Evolutionary conservation across 2,888 invertebrate genomes (phyloP).

Genomic region (Syrphus vitripennis): DNA sequence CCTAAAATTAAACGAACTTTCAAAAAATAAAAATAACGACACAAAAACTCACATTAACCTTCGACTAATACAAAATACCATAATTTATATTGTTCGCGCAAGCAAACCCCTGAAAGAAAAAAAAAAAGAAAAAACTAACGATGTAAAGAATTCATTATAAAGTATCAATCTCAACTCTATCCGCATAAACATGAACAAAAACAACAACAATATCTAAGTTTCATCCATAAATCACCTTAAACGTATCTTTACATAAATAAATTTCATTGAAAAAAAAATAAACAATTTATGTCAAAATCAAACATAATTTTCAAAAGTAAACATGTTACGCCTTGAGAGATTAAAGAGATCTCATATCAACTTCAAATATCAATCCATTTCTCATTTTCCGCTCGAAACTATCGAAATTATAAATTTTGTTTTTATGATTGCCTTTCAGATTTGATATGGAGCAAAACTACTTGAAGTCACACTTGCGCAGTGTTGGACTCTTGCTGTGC

Average conservation of each 20-base stretch:
- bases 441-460: constrained; percentile 51
- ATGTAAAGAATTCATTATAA: neutral
- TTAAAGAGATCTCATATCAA: constrained; percentile 33
- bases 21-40: neutral
- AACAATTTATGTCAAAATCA: constrained; percentile 61
- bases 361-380: constrained; percentile 55
- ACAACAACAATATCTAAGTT: neutral
- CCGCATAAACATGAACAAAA: neutral
- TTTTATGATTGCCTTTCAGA: constrained; percentile 35
- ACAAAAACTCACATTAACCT: neutral
- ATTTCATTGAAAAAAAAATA: too few relatives aligned
- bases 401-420: constrained; percentile 33
- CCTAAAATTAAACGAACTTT: neutral
- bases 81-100: neutral
- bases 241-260: neutral
- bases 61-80: neutral
- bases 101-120: neutral
- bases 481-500: constrained; percentile 32
- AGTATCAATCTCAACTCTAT: neutral
- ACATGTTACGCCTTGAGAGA: constrained; percentile 14
- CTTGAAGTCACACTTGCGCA: constrained; percentile 58
- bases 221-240: constrained; percentile 22
- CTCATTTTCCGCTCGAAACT: constrained; percentile 53
- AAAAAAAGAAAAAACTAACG: neutral
- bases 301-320: constrained; percentile 43